A percentile compares a stretch with the other conserved stretches of the same genome.
These are phyloP conservation scores for Glyptemys insculpta DNA, from an alignment of 2,797 vertebrate species.

Conservation along the genomic window DNA sequence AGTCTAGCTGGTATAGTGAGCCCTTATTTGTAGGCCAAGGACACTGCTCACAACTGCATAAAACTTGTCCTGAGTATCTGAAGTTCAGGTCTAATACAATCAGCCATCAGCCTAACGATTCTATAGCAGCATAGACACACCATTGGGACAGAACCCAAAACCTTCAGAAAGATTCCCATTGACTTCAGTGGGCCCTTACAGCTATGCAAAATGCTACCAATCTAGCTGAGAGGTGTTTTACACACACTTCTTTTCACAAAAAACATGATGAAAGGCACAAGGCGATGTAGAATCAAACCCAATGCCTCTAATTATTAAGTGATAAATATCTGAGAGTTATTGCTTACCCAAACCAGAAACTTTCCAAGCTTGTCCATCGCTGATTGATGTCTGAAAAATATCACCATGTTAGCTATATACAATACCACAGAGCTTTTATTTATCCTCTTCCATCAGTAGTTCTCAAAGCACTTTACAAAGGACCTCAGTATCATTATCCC, in stretches of 20 bases:
- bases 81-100: neutral
- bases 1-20: neutral
- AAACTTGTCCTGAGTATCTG: neutral
- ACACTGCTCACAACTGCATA: neutral
- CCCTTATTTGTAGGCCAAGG: neutral
- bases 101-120: neutral
- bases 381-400: too few relatives aligned
- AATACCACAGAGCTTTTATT: too few relatives aligned
- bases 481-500: too few relatives aligned
- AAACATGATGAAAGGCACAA: neutral
- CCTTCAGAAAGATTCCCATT: neutral
- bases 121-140: neutral
- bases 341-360: neutral
- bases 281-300: neutral
- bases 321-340: too few relatives aligned
- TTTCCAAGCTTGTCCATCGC: neutral
- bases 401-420: too few relatives aligned
- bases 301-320: neutral
- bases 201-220: neutral
- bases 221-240: neutral
- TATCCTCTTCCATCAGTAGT: too few relatives aligned
- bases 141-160: neutral
- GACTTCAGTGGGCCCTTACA: neutral
- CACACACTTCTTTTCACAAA: neutral
- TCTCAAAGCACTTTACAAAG: too few relatives aligned